Percentiles rank a stretch among this genome's conserved stretches.
Conservation (phyloP, 1,140 invertebrate genomes). For the Aphidius ervi region DNA sequence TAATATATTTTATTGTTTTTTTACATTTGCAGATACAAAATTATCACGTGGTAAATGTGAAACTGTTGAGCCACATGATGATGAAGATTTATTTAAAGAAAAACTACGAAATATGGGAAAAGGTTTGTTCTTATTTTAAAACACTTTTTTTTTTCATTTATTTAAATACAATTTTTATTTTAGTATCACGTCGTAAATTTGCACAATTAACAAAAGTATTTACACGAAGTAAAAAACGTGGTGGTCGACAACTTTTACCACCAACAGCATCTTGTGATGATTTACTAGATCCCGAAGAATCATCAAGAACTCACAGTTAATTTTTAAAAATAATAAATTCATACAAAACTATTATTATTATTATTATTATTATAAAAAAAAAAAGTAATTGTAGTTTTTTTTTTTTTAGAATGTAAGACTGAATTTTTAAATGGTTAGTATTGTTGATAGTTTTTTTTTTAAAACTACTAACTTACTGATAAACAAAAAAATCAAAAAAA, state of each 20-base stretch:
- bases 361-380: no score
- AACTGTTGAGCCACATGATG: constrained; percentile 54
- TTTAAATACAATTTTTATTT: constrained; percentile 27
- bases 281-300: constrained; percentile 47
- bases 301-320: constrained; percentile 43
- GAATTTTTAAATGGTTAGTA: no score
- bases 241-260: constrained; percentile 50
- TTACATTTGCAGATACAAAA: constrained; percentile 42
- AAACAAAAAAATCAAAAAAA: no score
- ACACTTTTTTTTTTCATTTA: not conserved
- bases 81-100: constrained; percentile 76
- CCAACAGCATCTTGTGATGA: constrained; percentile 50
- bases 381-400: no score
- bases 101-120: constrained; percentile 85
- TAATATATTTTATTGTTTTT: constrained; percentile 10
- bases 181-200: constrained; percentile 78
- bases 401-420: no score
- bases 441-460: no score
- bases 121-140: constrained; percentile 47
- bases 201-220: constrained; percentile 76
- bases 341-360: no score
- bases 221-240: constrained; percentile 65
- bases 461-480: no score
- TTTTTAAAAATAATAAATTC: not conserved
- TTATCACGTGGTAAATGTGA: constrained; percentile 32